Evolutionary conservation across 1,140 invertebrate species (phyloP), one percentile per base, ranked within the genome.

Genomic region (Ladona fulva): DNA sequence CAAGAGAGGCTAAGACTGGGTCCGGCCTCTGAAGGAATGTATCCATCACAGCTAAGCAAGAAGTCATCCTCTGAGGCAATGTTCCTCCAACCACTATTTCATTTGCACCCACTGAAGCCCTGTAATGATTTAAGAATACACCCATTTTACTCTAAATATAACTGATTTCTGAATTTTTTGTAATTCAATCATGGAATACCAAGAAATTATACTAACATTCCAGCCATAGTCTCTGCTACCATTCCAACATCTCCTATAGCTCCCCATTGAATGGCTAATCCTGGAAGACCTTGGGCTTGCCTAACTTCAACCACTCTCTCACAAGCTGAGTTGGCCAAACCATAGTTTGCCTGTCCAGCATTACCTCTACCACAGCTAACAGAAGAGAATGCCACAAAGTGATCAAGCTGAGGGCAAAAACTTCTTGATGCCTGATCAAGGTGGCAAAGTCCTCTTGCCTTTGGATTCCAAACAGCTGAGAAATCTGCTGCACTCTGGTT

Each of bases 171-270:
- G 52, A 12, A 66, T 19, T 66, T 66, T 66, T 6, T 66, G 52
- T 3, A 66, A 19, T 66, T 22, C n/a, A 22, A 12, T 3, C 12
- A 3, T 22, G 14, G 52, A 22, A 12, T 66, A 22, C 1, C 14
- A 66, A 66, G n/a, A 6, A 66, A 6, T 5, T 6, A 16, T 6
- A 3, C 52, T 66, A 3, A 66, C 52, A 78, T 80, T 77, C 86
- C 87, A 25, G 93, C 93, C 88, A 97, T 92, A 42, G 90, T 93
- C 79, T 97, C 95, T 79, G 94, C 83, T 77, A 98, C 90, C 25
- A 99, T 86, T 78, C 97, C 97, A 24, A 99, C 97, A 85, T 99
- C 97, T 79, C 96, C 97, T 82, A 99, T 95, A 73, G 96, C 96
- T 81, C 97, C 97, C 97, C 97, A 99, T 85, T 99, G 97, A 80